A percentile compares a stretch with the other conserved stretches of the same genome.
Evolutionary conservation across 2,113 vertebrate species (phyloP).

Genomic region (Todiramphus saurophagus): DNA sequence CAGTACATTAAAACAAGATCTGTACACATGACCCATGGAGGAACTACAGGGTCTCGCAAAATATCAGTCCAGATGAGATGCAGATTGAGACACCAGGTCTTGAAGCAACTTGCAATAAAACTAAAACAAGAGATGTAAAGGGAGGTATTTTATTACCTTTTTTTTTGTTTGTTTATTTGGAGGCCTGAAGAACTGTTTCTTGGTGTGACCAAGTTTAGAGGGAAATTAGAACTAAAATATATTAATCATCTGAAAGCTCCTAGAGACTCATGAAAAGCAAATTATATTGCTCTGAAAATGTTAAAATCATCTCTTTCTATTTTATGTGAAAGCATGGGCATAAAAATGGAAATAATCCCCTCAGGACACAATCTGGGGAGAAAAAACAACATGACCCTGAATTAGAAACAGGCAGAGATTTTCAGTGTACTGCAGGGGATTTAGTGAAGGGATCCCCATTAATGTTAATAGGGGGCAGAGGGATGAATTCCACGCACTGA

Average conservation of each 20-base stretch:
- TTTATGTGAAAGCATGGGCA: neutral
- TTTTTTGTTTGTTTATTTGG: neutral
- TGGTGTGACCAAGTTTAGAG: neutral
- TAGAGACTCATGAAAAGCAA: neutral
- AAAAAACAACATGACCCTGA: neutral
- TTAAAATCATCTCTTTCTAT: neutral
- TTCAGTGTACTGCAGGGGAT: constrained; percentile 11
- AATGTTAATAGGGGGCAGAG: neutral
- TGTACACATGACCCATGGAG: neutral
- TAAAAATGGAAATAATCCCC: constrained; percentile 50
- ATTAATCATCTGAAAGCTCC: constrained; percentile 8
- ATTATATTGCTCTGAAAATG: constrained; percentile 5
- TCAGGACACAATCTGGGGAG: neutral
- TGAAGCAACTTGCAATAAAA: neutral
- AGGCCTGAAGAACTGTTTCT: neutral
- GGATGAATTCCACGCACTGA: neutral
- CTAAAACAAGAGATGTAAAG: neutral
- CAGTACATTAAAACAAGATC: neutral
- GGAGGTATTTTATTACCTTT: accelerated
- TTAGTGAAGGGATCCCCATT: constrained; percentile 28
- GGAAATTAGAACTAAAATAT: neutral
- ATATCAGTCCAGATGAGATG: neutral
- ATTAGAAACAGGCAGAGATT: constrained; percentile 40
- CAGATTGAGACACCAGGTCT: neutral
- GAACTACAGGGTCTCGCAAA: neutral